phyloP scores from a whole-genome alignment of 2,797 vertebrate genomes.

The Chromis chromis region DNA sequence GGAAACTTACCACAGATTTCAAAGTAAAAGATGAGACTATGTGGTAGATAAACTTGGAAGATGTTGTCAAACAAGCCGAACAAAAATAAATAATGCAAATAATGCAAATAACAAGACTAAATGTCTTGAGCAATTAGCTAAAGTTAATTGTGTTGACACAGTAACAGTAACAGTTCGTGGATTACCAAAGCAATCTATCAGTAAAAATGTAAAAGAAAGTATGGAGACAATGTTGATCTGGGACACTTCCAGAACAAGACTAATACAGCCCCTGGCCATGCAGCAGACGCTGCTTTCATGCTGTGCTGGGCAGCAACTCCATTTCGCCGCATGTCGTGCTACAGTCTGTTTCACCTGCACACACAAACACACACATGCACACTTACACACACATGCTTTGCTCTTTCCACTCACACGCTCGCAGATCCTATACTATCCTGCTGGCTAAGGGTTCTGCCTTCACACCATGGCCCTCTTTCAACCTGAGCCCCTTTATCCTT shows the following conservation, averaged over 20 bases:
- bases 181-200: too few relatives aligned
- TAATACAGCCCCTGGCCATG: neutral
- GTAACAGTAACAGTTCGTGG: too few relatives aligned
- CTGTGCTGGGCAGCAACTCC: conserved; percentile 23
- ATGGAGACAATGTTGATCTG: conserved; percentile 1
- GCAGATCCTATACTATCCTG: conserved; percentile 49
- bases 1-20: too few relatives aligned
- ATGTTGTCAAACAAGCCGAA: neutral
- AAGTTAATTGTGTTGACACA: neutral
- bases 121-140: neutral
- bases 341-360: conserved; percentile 36
- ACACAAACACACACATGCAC: neutral
- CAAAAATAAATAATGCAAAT: neutral
- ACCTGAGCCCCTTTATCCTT: conserved; percentile 76
- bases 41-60: neutral
- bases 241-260: conserved; percentile 1
- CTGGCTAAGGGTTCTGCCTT: conserved; percentile 68
- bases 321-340: conserved; percentile 12
- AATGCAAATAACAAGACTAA: neutral
- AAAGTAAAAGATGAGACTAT: too few relatives aligned
- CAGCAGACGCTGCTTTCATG: conserved; percentile 24
- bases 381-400: conserved; percentile 1
- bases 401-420: conserved; percentile 31
- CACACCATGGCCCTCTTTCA: conserved; percentile 70
- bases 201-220: neutral